These are phyloP conservation scores for Ectropis grisescens DNA, from an alignment of 1,140 invertebrate species.

Conservation along the genomic window DNA sequence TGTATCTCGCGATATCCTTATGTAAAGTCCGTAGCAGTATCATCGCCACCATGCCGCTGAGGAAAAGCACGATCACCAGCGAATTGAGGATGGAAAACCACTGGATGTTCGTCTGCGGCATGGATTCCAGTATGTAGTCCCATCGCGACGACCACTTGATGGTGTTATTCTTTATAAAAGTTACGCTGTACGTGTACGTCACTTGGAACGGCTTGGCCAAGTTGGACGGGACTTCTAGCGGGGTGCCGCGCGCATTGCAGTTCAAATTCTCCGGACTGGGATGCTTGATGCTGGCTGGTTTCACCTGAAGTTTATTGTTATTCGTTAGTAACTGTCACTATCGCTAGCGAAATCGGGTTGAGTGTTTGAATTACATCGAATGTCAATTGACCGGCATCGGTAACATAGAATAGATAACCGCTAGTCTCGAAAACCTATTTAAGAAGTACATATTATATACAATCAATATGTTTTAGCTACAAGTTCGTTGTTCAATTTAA, in stretches of 20 bases:
- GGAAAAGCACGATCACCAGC: slow-evolving; percentile 88
- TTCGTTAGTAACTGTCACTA: no score
- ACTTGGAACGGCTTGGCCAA: slow-evolving; percentile 75
- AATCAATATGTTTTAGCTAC: no score
- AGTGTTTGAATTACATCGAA: no score
- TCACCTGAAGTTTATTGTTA: slow-evolving; percentile 73
- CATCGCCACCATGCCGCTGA: slow-evolving; percentile 99
- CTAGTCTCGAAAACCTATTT: no score
- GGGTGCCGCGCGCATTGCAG: slow-evolving; percentile 72
- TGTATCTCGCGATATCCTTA: slow-evolving; percentile 98
- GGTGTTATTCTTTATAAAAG: slow-evolving; percentile 83
- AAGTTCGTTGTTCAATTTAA: no score
- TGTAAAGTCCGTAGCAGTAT: slow-evolving; percentile 97
- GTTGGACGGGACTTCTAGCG: slow-evolving; percentile 78
- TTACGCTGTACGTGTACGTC: slow-evolving; percentile 90
- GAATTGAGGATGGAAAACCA: slow-evolving; percentile 98
- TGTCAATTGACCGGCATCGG: no score
- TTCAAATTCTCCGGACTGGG: slow-evolving; percentile 49
- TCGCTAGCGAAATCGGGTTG: no score
- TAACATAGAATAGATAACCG: no score
- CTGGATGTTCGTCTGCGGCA: slow-evolving; percentile 98
- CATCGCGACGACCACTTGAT: slow-evolving; percentile 99
- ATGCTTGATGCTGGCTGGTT: slow-evolving; percentile 85
- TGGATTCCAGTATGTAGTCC: slow-evolving; percentile 99
- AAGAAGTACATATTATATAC: no score